Evolutionary conservation across 2,888 invertebrate genomes (phyloP).

Genomic region (Pyrochroa serraticornis): DNA sequence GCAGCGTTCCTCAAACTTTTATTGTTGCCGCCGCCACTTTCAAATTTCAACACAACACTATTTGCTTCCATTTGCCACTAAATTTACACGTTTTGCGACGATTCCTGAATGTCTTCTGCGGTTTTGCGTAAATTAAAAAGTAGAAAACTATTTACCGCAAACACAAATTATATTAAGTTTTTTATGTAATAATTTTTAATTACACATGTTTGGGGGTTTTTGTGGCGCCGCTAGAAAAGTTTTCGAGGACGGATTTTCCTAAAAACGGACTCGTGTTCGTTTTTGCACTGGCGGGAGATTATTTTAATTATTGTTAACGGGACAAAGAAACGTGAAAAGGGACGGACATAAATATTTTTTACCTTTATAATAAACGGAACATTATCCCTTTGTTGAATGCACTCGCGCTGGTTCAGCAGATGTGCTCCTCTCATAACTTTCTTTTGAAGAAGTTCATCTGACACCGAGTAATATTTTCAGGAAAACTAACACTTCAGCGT

Average conservation of each 20-base stretch:
- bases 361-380: constrained; percentile 46
- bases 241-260: too few relatives aligned
- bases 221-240: too few relatives aligned
- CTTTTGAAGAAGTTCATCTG: constrained; percentile 50
- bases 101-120: too few relatives aligned
- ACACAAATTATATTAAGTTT: too few relatives aligned
- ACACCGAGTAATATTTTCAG: constrained; percentile 46
- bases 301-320: constrained; percentile 11
- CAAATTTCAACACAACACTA: too few relatives aligned
- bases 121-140: too few relatives aligned
- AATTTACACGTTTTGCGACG: too few relatives aligned
- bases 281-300: background rate
- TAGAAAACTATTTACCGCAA: too few relatives aligned
- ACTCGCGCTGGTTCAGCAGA: constrained; percentile 51
- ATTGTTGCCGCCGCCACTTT: too few relatives aligned
- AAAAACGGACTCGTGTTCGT: background rate
- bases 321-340: constrained; percentile 17
- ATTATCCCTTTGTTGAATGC: constrained; percentile 49
- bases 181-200: too few relatives aligned
- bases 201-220: too few relatives aligned
- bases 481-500: constrained; percentile 45
- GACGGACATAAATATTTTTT: constrained; percentile 34
- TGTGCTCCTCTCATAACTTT: constrained; percentile 50
- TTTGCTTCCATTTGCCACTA: too few relatives aligned
- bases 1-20: background rate